Evolutionary conservation across 2,888 invertebrate genomes (phyloP).

Genomic region (Nomada flava): DNA sequence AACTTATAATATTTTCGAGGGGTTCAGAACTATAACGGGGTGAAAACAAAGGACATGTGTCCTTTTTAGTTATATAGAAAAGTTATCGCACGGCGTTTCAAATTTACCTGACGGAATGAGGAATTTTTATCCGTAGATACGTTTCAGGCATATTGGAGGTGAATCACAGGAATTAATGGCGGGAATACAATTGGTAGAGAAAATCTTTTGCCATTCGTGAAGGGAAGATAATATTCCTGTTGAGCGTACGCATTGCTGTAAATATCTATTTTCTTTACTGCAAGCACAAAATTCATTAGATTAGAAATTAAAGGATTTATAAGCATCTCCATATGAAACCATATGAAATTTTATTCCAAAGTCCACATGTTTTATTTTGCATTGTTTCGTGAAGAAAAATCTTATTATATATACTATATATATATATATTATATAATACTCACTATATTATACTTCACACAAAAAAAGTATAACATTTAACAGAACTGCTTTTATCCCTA

Average conservation of each 20-base stretch:
- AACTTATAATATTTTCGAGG: constrained; percentile 56
- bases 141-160: constrained; percentile 36
- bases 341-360: too few species aligned
- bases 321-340: too few species aligned
- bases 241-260: too few species aligned
- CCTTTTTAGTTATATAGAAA: constrained; percentile 6
- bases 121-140: constrained; percentile 28
- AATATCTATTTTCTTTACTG: too few species aligned
- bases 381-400: too few species aligned
- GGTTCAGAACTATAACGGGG: constrained; percentile 39
- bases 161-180: constrained; percentile 40
- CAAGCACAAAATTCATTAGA: too few species aligned
- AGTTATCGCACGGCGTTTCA: background rate
- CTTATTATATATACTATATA: too few species aligned
- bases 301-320: too few species aligned
- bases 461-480: background rate
- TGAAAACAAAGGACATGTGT: constrained; percentile 52
- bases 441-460: too few species aligned
- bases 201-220: constrained; percentile 29
- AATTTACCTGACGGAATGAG: constrained; percentile 24
- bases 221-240: constrained; percentile 41
- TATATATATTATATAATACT: too few species aligned
- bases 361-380: too few species aligned
- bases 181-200: constrained; percentile 32
- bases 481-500: constrained; percentile 17